Conservation (phyloP, 2,888 invertebrate species). For the Drosophila nr. perissopoda region DNA sequence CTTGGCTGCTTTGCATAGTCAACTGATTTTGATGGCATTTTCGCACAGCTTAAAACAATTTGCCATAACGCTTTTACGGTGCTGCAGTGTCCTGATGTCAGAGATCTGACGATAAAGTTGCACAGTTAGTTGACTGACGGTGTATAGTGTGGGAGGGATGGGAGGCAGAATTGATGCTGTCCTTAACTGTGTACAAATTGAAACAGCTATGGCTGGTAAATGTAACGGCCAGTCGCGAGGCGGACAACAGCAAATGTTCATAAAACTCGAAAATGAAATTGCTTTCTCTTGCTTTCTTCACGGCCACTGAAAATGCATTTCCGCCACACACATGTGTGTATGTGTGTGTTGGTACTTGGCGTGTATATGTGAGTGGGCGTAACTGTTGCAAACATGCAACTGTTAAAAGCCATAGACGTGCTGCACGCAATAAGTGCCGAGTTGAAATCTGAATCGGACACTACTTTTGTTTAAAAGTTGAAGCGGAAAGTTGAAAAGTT, state of each 20-base stretch:
- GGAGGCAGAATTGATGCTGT: conserved; percentile 33
- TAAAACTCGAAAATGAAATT: conserved; percentile 73
- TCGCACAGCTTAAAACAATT: conserved; percentile 80
- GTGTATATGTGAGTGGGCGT: conserved; percentile 52
- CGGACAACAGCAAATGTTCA: conserved; percentile 69
- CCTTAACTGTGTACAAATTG: conserved; percentile 70
- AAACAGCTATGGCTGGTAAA: conserved; percentile 55
- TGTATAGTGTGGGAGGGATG: background rate
- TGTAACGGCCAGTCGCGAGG: conserved; percentile 49
- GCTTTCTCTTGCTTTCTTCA: conserved; percentile 78
- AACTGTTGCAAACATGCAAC: conserved; percentile 63
- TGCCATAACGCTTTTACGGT: conserved; percentile 77
- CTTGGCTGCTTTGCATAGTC: conserved; percentile 74
- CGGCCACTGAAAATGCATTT: conserved; percentile 78
- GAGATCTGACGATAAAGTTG: conserved; percentile 45
- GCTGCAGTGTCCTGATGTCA: conserved; percentile 65
- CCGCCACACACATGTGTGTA: conserved; percentile 38
- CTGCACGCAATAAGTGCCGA: conserved; percentile 67
- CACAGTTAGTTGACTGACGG: conserved; percentile 2
- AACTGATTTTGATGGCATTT: conserved; percentile 81
- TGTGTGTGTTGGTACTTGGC: background rate
- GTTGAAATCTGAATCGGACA: conserved; percentile 61
- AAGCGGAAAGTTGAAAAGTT: conserved; percentile 56
- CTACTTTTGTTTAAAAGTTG: conserved; percentile 75
- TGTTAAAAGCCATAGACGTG: conserved; percentile 73